These are phyloP conservation scores for Aplysina aerophoba DNA, from an alignment of 37 sponge, comb jelly and placozoan species.

Conservation along the genomic window DNA sequence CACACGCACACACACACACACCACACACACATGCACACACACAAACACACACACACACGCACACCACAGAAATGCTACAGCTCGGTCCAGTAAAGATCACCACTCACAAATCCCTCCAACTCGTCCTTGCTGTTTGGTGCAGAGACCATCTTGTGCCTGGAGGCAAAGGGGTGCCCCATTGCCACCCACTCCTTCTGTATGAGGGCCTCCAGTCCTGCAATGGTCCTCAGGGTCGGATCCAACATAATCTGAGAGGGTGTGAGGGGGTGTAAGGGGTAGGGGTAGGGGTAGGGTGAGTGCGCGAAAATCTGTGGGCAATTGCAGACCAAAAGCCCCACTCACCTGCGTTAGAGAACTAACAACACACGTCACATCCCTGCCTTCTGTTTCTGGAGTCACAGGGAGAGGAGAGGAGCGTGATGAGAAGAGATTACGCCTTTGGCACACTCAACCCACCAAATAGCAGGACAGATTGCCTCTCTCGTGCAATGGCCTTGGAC, in stretches of 20 bases:
- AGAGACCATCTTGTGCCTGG: slow-evolving; percentile 38
- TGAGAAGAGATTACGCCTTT: background rate
- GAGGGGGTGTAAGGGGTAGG: no score
- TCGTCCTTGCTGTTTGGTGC: background rate
- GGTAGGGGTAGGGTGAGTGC: no score
- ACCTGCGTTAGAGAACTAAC: slow-evolving; percentile 81
- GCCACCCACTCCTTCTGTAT: slow-evolving; percentile 98
- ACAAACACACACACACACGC: slow-evolving; percentile 2
- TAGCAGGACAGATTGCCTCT: slow-evolving; percentile 39
- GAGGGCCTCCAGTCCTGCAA: slow-evolving; percentile 84
- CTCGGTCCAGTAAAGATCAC: no score
- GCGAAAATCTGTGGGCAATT: no score
- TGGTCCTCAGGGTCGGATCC: slow-evolving; percentile 86
- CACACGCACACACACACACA: background rate
- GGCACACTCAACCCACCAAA: slow-evolving; percentile 40
- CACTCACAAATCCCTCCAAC: slow-evolving; percentile 22
- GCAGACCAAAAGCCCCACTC: background rate
- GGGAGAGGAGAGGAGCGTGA: background rate
- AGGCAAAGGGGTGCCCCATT: slow-evolving; percentile 87
- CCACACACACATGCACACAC: background rate
- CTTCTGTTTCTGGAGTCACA: slow-evolving; percentile 61
- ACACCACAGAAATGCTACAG: no score
- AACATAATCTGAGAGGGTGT: slow-evolving; percentile 64
- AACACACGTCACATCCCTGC: slow-evolving; percentile 84
- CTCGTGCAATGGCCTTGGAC: slow-evolving; percentile 25